These are phyloP conservation scores for Timandra comae DNA, from an alignment of 2,888 invertebrate genomes.

Conservation along the genomic window DNA sequence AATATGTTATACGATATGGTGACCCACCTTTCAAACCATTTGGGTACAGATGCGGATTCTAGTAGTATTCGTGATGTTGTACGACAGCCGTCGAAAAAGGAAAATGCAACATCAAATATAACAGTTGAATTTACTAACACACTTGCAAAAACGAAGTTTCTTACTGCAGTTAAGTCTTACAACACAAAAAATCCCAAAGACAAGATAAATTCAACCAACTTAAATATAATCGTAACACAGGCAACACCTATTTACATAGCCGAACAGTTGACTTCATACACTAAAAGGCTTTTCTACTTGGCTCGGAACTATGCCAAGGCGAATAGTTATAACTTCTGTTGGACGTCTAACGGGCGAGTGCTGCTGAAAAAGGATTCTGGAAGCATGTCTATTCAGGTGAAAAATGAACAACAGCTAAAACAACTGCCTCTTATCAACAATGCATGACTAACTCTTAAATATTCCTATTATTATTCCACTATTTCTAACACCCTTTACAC, in stretches of 20 bases:
- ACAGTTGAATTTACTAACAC: conserved; percentile 1
- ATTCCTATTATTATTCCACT: too few relatives aligned
- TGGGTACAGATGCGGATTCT: neutral
- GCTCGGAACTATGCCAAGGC: neutral
- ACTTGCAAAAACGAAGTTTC: neutral
- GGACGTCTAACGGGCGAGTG: neutral
- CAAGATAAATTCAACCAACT: neutral
- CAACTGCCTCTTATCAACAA: too few relatives aligned
- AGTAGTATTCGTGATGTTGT: conserved; percentile 2
- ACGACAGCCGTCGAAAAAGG: conserved; percentile 1
- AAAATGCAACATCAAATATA: neutral
- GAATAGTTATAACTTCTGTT: neutral
- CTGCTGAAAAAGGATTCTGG: neutral
- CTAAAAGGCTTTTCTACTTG: neutral
- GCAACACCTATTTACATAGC: neutral
- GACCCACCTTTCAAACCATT: neutral
- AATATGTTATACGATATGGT: neutral
- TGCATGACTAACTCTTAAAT: too few relatives aligned
- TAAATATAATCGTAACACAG: too few relatives aligned
- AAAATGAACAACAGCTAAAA: too few relatives aligned
- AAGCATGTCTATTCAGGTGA: too few relatives aligned
- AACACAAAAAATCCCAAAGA: conserved; percentile 1
- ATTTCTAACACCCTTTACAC: too few relatives aligned
- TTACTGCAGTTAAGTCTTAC: neutral
- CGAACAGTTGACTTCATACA: neutral